Evolutionary conservation across 2,888 invertebrate species (phyloP).

Genomic region (Tridacna gigas): DNA sequence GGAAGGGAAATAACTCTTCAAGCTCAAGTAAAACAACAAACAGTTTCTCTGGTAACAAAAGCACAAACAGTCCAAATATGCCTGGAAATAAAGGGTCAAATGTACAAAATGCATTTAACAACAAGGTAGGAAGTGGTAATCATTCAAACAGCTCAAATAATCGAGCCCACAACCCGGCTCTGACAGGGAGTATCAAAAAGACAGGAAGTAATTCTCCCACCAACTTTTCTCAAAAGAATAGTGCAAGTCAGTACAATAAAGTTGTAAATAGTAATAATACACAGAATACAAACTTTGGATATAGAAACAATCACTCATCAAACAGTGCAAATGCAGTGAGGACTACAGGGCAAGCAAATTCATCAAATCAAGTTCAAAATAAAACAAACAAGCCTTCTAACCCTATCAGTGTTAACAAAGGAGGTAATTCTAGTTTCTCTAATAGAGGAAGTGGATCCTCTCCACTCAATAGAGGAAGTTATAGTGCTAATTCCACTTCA

Average conservation of each 20-base stretch:
- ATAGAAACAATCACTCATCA: slow-evolving; percentile 45
- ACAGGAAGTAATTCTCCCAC: slow-evolving; percentile 52
- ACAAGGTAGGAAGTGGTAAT: slow-evolving; percentile 28
- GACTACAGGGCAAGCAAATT: slow-evolving; percentile 20
- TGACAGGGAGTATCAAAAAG: slow-evolving; percentile 42
- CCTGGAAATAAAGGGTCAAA: slow-evolving; percentile 29
- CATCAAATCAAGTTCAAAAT: slow-evolving; percentile 9
- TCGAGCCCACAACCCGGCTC: slow-evolving; percentile 41
- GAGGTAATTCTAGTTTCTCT: slow-evolving; percentile 23
- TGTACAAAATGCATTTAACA: slow-evolving; percentile 27
- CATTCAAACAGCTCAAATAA: slow-evolving; percentile 27
- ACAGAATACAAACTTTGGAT: slow-evolving; percentile 40
- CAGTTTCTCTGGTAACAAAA: slow-evolving; percentile 25
- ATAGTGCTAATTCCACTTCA: slow-evolving; percentile 19
- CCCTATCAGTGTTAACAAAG: slow-evolving; percentile 31
- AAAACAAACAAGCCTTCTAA: slow-evolving; percentile 9
- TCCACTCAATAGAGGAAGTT: slow-evolving; percentile 8
- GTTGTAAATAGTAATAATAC: slow-evolving; percentile 44
- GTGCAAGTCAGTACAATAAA: slow-evolving; percentile 46
- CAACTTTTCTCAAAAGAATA: slow-evolving; percentile 45
- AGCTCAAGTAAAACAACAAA: slow-evolving; percentile 44
- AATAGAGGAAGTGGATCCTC: slow-evolving; percentile 15
- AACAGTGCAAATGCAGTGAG: slow-evolving; percentile 25
- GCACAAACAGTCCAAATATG: slow-evolving; percentile 22
- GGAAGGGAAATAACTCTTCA: slow-evolving; percentile 20